These are phyloP conservation scores for Batillaria attramentaria DNA, from an alignment of 1,140 invertebrate species.

Conservation along the genomic window DNA sequence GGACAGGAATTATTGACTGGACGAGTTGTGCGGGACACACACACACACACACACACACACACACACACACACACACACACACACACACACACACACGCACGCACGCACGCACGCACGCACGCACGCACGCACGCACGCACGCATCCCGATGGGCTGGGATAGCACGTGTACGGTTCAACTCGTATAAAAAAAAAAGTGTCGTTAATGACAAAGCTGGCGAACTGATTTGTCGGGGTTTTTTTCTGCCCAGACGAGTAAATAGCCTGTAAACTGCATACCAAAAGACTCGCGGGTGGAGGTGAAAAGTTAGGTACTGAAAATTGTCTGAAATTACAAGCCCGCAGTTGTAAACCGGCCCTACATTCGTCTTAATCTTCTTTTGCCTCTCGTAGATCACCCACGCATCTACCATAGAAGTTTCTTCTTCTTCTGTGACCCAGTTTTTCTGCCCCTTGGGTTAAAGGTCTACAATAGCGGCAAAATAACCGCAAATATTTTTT, in stretches of 20 bases:
- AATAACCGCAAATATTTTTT: too few relatives aligned
- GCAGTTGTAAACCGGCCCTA: too few relatives aligned
- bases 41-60: neutral
- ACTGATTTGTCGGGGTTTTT: neutral
- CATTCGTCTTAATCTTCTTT: too few relatives aligned
- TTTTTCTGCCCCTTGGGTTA: too few relatives aligned
- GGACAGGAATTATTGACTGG: neutral
- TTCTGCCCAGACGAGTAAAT: neutral
- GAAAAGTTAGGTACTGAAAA: too few relatives aligned
- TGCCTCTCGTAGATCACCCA: too few relatives aligned
- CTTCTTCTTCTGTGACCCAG: too few relatives aligned
- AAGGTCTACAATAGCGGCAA: too few relatives aligned
- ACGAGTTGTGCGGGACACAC: neutral
- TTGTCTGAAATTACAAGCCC: too few relatives aligned
- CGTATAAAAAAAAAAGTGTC: neutral
- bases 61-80: neutral
- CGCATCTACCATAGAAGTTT: too few relatives aligned
- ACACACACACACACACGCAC: neutral
- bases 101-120: conserved; percentile 1
- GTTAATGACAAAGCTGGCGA: neutral
- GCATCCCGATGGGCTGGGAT: neutral
- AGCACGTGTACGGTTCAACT: neutral
- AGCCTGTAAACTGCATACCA: neutral
- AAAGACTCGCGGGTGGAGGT: too few relatives aligned
- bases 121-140: neutral